phyloP scores from a whole-genome alignment of 2,113 vertebrate genomes.

The Nothobranchius furzeri region DNA sequence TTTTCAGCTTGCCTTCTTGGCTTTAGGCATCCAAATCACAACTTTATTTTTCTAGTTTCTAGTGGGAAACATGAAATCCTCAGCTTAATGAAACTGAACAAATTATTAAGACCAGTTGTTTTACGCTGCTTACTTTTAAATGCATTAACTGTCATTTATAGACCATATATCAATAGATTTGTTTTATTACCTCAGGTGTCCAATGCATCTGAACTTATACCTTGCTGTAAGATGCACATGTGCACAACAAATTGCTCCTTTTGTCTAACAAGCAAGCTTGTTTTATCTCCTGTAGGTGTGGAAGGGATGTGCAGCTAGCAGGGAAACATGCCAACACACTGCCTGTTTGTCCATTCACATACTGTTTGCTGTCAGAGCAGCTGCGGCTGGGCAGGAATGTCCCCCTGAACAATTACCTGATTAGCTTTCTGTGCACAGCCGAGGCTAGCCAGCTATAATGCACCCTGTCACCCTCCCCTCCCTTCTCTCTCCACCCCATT shows the following conservation, averaged over 20 bases:
- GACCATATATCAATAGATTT: slow-evolving; percentile 54
- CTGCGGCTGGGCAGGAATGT: slow-evolving; percentile 51
- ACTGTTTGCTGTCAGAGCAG: slow-evolving; percentile 39
- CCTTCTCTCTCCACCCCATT: background rate
- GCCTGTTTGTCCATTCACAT: slow-evolving; percentile 38
- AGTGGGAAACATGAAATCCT: too few species aligned
- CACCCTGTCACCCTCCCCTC: slow-evolving; percentile 13
- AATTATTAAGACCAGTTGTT: background rate
- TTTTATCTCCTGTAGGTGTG: slow-evolving; percentile 6
- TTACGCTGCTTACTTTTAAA: slow-evolving; percentile 51
- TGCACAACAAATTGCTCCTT: background rate
- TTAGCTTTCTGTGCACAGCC: slow-evolving; percentile 66
- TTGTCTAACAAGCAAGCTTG: background rate
- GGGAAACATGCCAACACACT: slow-evolving; percentile 5
- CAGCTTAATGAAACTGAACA: slow-evolving; percentile 33
- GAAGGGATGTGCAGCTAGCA: background rate
- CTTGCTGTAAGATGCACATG: background rate
- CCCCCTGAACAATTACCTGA: slow-evolving; percentile 70
- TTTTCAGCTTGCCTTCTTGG: too few species aligned
- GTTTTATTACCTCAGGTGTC: slow-evolving; percentile 60
- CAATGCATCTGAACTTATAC: background rate
- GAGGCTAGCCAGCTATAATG: slow-evolving; percentile 46
- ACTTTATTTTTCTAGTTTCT: too few species aligned
- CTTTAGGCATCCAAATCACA: too few species aligned
- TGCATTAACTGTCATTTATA: slow-evolving; percentile 43